phyloP scores from a whole-genome alignment of 2,888 invertebrate species.

The Tenthredo distinguenda region DNA sequence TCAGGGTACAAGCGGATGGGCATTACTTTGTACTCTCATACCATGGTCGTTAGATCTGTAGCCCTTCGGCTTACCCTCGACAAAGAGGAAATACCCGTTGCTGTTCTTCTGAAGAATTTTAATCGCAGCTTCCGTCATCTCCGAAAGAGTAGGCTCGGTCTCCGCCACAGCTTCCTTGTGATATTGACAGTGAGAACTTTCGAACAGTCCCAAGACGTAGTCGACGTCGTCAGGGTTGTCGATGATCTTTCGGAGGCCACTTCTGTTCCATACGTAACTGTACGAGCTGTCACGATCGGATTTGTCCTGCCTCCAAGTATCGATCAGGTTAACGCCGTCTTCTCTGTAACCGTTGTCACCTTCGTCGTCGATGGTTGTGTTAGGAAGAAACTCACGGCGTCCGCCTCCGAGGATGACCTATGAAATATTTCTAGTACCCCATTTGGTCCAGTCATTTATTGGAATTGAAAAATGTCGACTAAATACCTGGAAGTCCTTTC shows the following conservation, averaged over 20 bases:
- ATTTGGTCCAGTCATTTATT: neutral
- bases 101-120: slow-evolving; percentile 82
- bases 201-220: slow-evolving; percentile 79
- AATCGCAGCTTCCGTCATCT: slow-evolving; percentile 88
- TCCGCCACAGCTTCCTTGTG: slow-evolving; percentile 73
- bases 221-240: slow-evolving; percentile 68
- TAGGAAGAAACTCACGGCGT: slow-evolving; percentile 83
- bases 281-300: slow-evolving; percentile 72
- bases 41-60: neutral
- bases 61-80: slow-evolving; percentile 79
- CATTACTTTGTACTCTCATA: neutral
- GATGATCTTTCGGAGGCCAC: slow-evolving; percentile 76
- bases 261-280: slow-evolving; percentile 79
- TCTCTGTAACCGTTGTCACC: slow-evolving; percentile 80
- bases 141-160: slow-evolving; percentile 85
- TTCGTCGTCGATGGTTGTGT: slow-evolving; percentile 79
- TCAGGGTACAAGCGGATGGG: neutral
- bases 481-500: slow-evolving; percentile 84
- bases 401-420: slow-evolving; percentile 90
- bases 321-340: slow-evolving; percentile 85
- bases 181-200: slow-evolving; percentile 79
- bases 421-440: neutral
- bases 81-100: slow-evolving; percentile 88
- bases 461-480: too few species aligned
- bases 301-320: slow-evolving; percentile 84